These are phyloP conservation scores for Megaptera novaeangliae DNA, from an alignment of 2,113 vertebrate genomes.

Conservation along the genomic window DNA sequence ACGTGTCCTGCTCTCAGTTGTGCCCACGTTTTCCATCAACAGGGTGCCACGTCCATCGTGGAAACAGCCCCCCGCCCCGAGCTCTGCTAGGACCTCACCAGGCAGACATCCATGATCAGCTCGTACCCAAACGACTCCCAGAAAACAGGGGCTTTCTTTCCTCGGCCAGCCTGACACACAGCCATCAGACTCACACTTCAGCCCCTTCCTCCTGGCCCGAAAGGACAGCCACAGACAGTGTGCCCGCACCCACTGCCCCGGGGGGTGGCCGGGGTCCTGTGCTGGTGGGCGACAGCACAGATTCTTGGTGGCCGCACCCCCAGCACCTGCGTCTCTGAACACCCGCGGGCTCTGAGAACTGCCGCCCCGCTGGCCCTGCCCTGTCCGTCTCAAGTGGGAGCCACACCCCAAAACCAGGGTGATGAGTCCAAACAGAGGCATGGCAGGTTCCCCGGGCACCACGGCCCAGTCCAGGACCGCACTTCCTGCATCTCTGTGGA, in stretches of 20 bases:
- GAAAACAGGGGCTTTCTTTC: not conserved
- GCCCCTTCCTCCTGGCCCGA: not conserved
- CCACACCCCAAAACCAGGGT: not conserved
- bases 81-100: not conserved
- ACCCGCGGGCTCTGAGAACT: not conserved
- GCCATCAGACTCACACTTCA: not conserved
- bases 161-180: not conserved
- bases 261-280: not conserved
- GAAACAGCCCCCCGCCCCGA: not conserved
- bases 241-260: not conserved
- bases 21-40: not conserved
- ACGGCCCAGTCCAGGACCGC: fast-evolving
- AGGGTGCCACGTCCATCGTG: no score
- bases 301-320: not conserved
- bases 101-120: not conserved
- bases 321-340: not conserved
- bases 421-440: not conserved
- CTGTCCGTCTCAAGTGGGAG: not conserved
- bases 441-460: not conserved
- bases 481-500: not conserved
- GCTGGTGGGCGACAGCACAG: fast-evolving
- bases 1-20: not conserved
- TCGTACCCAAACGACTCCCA: not conserved
- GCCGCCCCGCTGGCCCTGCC: fast-evolving
- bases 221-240: not conserved